Evolutionary conservation across 2,888 invertebrate species (phyloP), one percentile per base, ranked within the genome.

Genomic region (Xestia rhomboidea): DNA sequence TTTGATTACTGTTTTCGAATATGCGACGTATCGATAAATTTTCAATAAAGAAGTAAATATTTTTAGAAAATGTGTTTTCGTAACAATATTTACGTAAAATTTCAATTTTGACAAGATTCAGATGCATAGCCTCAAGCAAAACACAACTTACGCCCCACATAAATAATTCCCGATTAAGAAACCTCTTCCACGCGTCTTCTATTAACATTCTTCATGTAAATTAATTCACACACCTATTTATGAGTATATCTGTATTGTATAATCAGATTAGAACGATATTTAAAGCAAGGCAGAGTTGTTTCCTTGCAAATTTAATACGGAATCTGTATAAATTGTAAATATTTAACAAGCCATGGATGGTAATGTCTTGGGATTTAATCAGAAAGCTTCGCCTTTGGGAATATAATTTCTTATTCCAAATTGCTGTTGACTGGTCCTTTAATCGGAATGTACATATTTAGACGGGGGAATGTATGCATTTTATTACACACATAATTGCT

Each of bases 1-100:
- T 91, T 91, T 92, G 91, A 93, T 94, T 92, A 91, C 89, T 88
- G 83, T 90, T 90, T 90, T 89, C 84, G 87, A 89, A 89, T 88
- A 85, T 88, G 88, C 71, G 77, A 77, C 57, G 69, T 72, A 73
- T 79, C 81, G 74, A 88, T 88, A 82, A 85, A 85, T 87, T 84
- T 84, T 87, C 83, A 83, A 87, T 85, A 79, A 84, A 77, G 79
- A 74, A 70, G 72, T 79, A 77, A 81, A 86, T 76, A 77, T 79
- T 81, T 75, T 81, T 64, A 57, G n/a, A 34, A 30, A 78, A 78
- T n/a, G 38, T 54, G 69, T 49, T 70, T 81, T 75, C 27, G 18
- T 67, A 60, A 72, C 57, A 75, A 69, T 41, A 60, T 54, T 57
- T 49, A 27, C 10, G 18, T 30, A 10, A 21, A 30, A 60, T 30